Conservation (phyloP, 2,113 vertebrate genomes). For the Chloropsis hardwickii region DNA sequence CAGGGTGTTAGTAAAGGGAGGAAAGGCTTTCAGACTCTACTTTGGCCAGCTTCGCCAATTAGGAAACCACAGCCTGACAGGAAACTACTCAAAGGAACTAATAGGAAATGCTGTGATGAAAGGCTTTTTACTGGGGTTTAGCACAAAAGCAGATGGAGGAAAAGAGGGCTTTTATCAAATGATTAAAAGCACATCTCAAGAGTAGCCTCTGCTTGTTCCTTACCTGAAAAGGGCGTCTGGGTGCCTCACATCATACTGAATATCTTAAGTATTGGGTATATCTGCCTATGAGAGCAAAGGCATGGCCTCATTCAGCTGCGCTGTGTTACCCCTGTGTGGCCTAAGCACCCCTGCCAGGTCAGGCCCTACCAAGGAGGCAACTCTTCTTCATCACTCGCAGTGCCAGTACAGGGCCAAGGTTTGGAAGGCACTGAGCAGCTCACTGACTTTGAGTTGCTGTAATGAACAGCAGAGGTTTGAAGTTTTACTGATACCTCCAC, state of each 20-base stretch:
- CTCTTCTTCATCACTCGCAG: neutral
- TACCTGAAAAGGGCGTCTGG: neutral
- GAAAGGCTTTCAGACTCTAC: neutral
- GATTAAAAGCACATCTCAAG: neutral
- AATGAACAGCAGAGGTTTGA: neutral
- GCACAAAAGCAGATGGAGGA: neutral
- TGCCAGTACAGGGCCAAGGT: neutral
- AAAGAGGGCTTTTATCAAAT: neutral
- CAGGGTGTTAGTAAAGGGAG: fast-evolving
- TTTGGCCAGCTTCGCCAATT: neutral
- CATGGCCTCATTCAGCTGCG: neutral
- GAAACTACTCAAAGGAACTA: conserved; percentile 1
- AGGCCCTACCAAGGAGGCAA: neutral
- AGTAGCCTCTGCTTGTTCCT: neutral
- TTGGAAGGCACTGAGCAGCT: neutral
- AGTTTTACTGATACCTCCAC: neutral
- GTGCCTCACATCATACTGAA: neutral
- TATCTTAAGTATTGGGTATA: neutral
- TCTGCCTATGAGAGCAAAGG: neutral
- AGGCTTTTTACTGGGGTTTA: neutral
- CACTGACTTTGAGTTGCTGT: neutral
- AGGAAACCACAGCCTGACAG: neutral
- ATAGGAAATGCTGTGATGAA: conserved; percentile 14
- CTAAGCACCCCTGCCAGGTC: neutral
- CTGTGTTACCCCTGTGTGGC: neutral